These are phyloP conservation scores for Ophion ellenae DNA, from an alignment of 2,888 invertebrate genomes.

Conservation along the genomic window DNA sequence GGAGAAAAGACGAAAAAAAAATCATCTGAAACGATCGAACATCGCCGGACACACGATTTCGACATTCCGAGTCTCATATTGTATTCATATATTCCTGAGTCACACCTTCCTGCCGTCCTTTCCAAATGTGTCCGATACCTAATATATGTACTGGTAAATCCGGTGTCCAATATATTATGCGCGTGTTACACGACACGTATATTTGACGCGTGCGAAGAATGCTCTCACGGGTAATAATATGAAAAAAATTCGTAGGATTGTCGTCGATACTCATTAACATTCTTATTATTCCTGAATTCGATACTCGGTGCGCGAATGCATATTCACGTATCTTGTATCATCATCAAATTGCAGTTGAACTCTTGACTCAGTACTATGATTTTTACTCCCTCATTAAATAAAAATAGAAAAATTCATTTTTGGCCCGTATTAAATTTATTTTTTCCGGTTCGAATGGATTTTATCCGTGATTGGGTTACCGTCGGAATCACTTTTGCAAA, in stretches of 20 bases:
- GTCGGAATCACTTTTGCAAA: no score
- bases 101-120: slow-evolving; percentile 27
- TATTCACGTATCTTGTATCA: no score
- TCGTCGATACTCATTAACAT: slow-evolving; percentile 31
- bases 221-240: slow-evolving; percentile 31
- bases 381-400: no score
- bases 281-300: no score
- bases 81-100: slow-evolving; percentile 54
- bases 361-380: no score
- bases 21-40: slow-evolving; percentile 12
- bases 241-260: slow-evolving; percentile 34
- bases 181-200: slow-evolving; percentile 48
- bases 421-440: no score
- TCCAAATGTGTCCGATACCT: background rate
- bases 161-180: slow-evolving; percentile 35
- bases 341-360: no score
- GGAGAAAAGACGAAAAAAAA: background rate
- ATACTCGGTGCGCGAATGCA: no score
- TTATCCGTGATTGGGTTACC: no score
- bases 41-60: slow-evolving; percentile 27
- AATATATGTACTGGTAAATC: slow-evolving; percentile 17
- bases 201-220: slow-evolving; percentile 36
- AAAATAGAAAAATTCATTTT: no score
- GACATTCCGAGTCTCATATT: slow-evolving; percentile 24
- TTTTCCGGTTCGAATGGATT: no score